Evolutionary conservation across 1,140 invertebrate genomes (phyloP).

Genomic region (Argopecten irradians): DNA sequence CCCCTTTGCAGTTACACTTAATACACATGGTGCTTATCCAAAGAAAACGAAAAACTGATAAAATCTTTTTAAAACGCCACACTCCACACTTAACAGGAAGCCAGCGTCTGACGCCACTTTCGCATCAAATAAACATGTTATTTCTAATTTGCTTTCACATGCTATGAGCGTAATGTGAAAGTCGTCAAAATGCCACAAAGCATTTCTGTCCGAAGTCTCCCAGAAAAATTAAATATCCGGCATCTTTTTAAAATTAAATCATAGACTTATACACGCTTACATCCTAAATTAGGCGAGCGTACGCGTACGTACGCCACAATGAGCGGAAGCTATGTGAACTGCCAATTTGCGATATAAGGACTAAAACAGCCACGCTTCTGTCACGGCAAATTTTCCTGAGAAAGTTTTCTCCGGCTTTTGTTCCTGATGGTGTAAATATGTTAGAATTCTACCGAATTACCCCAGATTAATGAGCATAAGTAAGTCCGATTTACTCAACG

Average conservation of each 20-base stretch:
- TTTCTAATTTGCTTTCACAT: conserved; percentile 12
- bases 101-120: background rate
- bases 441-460: background rate
- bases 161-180: conserved; percentile 14
- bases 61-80: background rate
- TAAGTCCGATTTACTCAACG: background rate
- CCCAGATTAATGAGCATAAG: background rate
- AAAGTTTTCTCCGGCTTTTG: background rate
- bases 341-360: background rate
- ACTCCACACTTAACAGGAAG: conserved; percentile 7
- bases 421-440: background rate
- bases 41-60: conserved; percentile 17
- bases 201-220: conserved; percentile 20
- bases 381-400: background rate
- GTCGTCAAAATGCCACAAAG: conserved; percentile 20
- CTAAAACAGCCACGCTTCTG: background rate
- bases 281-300: background rate
- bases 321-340: background rate
- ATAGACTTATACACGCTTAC: background rate
- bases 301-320: background rate
- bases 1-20: background rate
- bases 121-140: background rate
- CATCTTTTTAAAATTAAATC: conserved; percentile 11
- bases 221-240: conserved; percentile 2
- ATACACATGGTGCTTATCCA: background rate